Evolutionary conservation across 2,888 invertebrate genomes (phyloP).

Genomic region (Caenorhabditis afra): DNA sequence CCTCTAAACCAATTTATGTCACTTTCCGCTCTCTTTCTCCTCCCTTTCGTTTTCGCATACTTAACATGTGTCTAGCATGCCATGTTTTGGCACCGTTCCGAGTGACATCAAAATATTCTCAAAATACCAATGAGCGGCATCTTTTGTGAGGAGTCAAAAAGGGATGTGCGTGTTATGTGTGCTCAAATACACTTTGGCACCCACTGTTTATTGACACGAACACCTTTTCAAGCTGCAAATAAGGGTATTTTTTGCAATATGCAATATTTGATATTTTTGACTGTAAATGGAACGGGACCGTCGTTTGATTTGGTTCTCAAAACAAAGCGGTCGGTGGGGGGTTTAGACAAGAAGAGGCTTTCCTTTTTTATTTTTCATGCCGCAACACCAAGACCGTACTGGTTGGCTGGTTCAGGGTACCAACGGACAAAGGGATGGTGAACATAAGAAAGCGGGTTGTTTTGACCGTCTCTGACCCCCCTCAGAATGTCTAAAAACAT

Average conservation of each 20-base stretch:
- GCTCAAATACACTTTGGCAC: neutral
- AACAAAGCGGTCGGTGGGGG: conserved; percentile 20
- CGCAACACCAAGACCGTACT: conserved; percentile 41
- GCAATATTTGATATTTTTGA: conserved; percentile 12
- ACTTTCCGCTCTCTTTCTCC: conserved; percentile 21
- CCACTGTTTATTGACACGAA: conserved; percentile 23
- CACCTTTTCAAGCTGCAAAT: conserved; percentile 20
- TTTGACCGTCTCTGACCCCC: conserved; percentile 51
- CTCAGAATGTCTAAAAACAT: conserved; percentile 20
- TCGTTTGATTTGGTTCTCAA: conserved; percentile 48
- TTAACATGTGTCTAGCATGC: conserved; percentile 16
- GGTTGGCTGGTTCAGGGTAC: neutral
- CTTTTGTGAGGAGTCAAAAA: no score
- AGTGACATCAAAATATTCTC: conserved; percentile 2
- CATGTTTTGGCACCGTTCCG: conserved; percentile 17
- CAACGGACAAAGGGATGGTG: no score
- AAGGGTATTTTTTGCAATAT: neutral
- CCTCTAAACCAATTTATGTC: conserved; percentile 38
- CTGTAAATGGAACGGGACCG: neutral
- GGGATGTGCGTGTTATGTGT: no score
- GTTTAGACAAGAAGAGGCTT: neutral
- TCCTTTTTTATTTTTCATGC: no score
- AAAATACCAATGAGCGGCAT: no score
- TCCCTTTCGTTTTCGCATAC: conserved; percentile 15
- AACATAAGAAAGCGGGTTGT: conserved; percentile 15